Base-by-base conservation (phyloP, 2,797 vertebrate genomes). In the Syngnathus acus region DNA sequence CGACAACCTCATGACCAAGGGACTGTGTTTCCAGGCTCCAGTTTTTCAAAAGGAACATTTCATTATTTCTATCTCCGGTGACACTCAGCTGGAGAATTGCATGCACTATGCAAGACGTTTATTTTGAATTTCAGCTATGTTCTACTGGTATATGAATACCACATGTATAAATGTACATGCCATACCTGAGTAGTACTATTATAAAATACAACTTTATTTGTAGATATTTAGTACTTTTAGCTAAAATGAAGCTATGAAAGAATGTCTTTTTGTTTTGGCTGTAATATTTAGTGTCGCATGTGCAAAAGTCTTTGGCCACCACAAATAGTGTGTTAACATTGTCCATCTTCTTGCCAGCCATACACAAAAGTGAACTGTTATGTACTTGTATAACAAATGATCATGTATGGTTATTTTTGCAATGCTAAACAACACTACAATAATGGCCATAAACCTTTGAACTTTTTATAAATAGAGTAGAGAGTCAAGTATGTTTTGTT, bases 151-250 rank as follows among this genome's bases (percentile, higher is more conserved):
- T 3, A 8, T 57, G 26, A 37, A 57, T 38, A 38, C 14, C 26
- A 38, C 26, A 37, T 57, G 26, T 32, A n/a, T 51, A 51, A 9
- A 21, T 51, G 19, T 55, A 55, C 23, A 32, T 55, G 26, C 54
- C 54, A 32, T 55, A 32, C 75, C 39, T 54, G 32, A 70, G 83
- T 88, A 84, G 87, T 88, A 81, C 88, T 74, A 54, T 16, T 88
- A 88, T 77, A 84, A 66, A 84, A 86, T 87, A 89, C 87, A 70
- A 10, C 40, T 45, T 75, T 42, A 63, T 11, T 62, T 21, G 23
- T 67, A 48, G 43, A 66, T 61, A 42, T 61, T 61, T 61, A 62
- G 66, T 67, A 47, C 26, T 32, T 32, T 32, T 51, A 61, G 61
- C 45, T 6, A 37, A 65, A 53, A 61, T 54, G 37, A 62, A 67